A percentile compares a stretch with the other conserved stretches of the same genome.
phyloP scores from a whole-genome alignment of 2,888 invertebrate genomes.

The Tenthredo notha region DNA sequence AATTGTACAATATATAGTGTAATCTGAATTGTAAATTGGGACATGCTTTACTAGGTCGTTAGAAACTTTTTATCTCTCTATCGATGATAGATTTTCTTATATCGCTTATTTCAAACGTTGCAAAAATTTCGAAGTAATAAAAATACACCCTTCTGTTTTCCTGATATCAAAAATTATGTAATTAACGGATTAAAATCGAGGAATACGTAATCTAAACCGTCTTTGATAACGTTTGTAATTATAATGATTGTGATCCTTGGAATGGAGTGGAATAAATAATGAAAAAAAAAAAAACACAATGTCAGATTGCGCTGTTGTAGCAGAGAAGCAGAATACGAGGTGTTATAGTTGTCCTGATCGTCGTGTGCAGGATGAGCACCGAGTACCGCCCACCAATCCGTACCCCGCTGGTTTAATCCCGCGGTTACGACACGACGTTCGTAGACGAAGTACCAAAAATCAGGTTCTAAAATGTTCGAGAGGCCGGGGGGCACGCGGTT shows the following conservation, averaged over 20 bases:
- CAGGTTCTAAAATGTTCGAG: conserved; percentile 48
- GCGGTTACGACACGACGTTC: conserved; percentile 38
- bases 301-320: background rate
- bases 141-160: background rate
- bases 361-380: background rate
- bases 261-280: background rate
- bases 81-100: background rate
- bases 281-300: background rate
- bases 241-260: background rate
- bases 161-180: background rate
- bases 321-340: background rate
- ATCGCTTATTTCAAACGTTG: background rate
- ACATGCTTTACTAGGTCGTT: background rate
- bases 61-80: background rate
- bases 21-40: background rate
- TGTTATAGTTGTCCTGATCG: conserved; percentile 32
- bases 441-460: conserved; percentile 34
- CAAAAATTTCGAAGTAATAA: background rate
- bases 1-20: background rate
- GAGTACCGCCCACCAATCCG: conserved; percentile 49
- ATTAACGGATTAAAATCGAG: no score
- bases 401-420: conserved; percentile 53
- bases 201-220: background rate
- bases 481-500: background rate
- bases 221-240: background rate